Evolutionary conservation across 2,113 vertebrate species (phyloP).

Genomic region (Orycteropus afer): DNA sequence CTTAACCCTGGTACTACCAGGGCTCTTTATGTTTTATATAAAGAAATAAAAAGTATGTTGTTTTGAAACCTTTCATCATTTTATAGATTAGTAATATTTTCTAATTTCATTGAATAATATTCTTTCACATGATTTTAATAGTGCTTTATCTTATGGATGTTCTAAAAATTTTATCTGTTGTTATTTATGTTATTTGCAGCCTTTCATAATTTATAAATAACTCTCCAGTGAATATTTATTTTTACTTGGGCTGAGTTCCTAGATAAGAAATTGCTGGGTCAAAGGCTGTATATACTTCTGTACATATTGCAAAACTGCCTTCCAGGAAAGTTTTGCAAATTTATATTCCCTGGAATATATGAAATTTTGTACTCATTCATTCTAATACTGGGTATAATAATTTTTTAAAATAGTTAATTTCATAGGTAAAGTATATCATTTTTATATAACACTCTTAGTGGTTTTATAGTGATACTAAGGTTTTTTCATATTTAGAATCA

Average conservation of each 20-base stretch:
- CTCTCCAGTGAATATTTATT: background rate
- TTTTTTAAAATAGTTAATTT: slow-evolving; percentile 8
- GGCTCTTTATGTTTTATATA: background rate
- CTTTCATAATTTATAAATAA: slow-evolving; percentile 1
- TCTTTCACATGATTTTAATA: background rate
- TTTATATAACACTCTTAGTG: background rate
- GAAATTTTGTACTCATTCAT: background rate
- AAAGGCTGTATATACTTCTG: background rate
- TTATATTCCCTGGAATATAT: background rate
- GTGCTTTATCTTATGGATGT: background rate
- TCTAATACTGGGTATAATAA: background rate
- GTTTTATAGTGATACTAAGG: background rate
- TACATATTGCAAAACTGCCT: background rate
- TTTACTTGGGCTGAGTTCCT: background rate
- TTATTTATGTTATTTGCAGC: background rate
- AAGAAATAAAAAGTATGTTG: slow-evolving; percentile 2
- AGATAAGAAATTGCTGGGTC: slow-evolving; percentile 11
- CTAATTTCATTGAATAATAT: background rate
- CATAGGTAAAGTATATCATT: slow-evolving; percentile 4
- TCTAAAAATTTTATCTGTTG: background rate
- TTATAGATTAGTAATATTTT: background rate
- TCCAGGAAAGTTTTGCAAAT: background rate
- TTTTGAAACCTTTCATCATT: background rate
- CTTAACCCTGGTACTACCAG: no score
- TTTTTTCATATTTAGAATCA: background rate